phyloP scores from a whole-genome alignment of 2,113 vertebrate genomes.

The Turnix velox region DNA sequence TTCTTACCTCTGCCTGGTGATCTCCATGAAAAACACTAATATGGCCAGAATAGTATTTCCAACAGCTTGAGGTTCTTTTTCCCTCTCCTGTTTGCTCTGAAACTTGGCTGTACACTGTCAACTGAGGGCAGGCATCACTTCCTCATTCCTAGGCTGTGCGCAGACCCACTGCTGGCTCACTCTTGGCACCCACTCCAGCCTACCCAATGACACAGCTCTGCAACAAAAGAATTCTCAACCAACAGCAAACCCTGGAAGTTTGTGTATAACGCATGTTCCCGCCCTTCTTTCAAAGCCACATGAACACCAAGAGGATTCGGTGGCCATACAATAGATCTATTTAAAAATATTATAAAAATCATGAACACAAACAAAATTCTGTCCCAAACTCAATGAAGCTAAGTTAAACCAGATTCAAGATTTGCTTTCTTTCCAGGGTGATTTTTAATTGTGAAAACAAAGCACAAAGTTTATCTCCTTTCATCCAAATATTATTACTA shows the following conservation, averaged over 20 bases:
- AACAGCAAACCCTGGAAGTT: neutral
- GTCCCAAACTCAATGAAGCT: neutral
- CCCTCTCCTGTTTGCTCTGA: neutral
- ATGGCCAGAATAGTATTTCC: neutral
- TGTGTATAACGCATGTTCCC: fast-evolving
- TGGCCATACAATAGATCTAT: fast-evolving
- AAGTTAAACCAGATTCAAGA: neutral
- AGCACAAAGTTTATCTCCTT: neutral
- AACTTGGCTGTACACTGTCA: neutral
- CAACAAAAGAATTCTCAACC: neutral
- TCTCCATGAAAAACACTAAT: slow-evolving; percentile 7
- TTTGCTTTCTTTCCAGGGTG: neutral
- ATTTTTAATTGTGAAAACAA: neutral
- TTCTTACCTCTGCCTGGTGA: neutral
- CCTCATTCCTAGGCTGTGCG: neutral
- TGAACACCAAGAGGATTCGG: fast-evolving
- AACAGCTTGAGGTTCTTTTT: fast-evolving
- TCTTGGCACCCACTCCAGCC: too few relatives aligned
- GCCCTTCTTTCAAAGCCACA: neutral
- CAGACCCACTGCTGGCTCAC: too few relatives aligned
- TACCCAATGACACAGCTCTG: neutral
- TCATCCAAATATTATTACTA: neutral
- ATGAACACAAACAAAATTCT: neutral
- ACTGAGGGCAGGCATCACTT: neutral
- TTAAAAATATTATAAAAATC: neutral